phyloP scores from a whole-genome alignment of 1,140 invertebrate genomes.

The Dreissena polymorpha region DNA sequence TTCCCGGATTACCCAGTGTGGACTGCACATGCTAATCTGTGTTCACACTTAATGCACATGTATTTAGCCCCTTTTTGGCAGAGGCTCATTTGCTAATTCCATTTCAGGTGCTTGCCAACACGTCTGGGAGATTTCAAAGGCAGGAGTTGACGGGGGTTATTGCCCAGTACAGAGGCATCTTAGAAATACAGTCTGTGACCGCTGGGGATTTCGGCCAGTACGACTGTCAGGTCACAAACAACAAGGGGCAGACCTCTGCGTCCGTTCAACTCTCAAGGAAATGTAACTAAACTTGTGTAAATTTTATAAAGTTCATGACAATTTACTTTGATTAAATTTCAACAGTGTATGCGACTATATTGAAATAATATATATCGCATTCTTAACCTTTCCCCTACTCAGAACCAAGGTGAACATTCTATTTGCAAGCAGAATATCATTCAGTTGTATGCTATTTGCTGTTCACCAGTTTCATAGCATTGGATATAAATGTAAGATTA shows the following conservation, averaged over 20 bases:
- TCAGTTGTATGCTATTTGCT: too few species aligned
- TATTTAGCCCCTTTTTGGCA: too few species aligned
- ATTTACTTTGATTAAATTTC: neutral
- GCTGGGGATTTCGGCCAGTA: conserved; percentile 62
- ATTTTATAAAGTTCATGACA: neutral
- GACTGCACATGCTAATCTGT: too few species aligned
- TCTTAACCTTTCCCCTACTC: neutral
- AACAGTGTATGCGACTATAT: neutral
- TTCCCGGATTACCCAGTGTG: too few species aligned
- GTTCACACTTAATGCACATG: too few species aligned
- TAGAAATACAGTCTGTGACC: conserved; percentile 39
- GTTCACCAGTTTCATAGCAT: too few species aligned
- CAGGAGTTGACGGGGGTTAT: conserved; percentile 11
- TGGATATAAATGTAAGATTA: too few species aligned
- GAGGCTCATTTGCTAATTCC: neutral
- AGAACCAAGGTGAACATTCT: too few species aligned
- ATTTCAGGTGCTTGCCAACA: conserved; percentile 41
- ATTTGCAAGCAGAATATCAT: too few species aligned
- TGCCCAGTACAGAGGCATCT: conserved; percentile 40
- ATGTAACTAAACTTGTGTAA: conserved; percentile 2
- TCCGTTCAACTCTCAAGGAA: conserved; percentile 21
- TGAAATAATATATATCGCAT: neutral
- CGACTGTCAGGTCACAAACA: conserved; percentile 62
- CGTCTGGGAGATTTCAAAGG: neutral
- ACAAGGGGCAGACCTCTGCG: conserved; percentile 51